These are phyloP conservation scores for Drosophila littoralis DNA, from an alignment of 1,140 invertebrate genomes.

Conservation along the genomic window DNA sequence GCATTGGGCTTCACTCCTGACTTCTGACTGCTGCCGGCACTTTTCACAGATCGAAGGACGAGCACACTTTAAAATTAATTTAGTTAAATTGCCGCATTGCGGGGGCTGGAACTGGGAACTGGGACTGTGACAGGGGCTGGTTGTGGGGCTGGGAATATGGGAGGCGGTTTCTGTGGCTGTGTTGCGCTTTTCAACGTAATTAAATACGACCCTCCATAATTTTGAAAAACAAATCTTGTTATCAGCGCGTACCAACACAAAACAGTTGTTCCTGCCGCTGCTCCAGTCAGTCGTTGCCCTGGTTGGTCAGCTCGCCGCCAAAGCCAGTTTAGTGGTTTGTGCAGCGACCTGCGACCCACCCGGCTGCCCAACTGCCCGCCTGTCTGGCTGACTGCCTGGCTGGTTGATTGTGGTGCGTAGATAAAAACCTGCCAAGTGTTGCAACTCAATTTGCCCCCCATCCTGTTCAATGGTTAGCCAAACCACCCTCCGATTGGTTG, in stretches of 20 bases:
- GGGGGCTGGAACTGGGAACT: slow-evolving; percentile 1
- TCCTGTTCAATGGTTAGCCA: slow-evolving; percentile 14
- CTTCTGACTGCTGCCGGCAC: slow-evolving; percentile 49
- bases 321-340: slow-evolving; percentile 12
- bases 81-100: slow-evolving; percentile 67
- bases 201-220: slow-evolving; percentile 69
- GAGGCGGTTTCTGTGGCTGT: slow-evolving; percentile 25
- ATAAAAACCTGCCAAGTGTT: slow-evolving; percentile 83
- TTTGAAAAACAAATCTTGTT: slow-evolving; percentile 82
- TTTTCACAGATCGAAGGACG: slow-evolving; percentile 57
- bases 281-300: slow-evolving; percentile 2
- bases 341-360: slow-evolving; percentile 4
- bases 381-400: slow-evolving; percentile 4
- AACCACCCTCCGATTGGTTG: slow-evolving; percentile 54
- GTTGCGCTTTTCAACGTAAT: slow-evolving; percentile 77
- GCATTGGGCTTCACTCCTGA: slow-evolving; percentile 57
- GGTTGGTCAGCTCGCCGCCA: slow-evolving; percentile 23
- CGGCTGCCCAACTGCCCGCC: slow-evolving; percentile 4
- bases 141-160: slow-evolving; percentile 14
- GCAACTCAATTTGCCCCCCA: slow-evolving; percentile 73
- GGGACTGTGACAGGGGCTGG: slow-evolving; percentile 15
- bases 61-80: slow-evolving; percentile 80
- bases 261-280: slow-evolving; percentile 49
- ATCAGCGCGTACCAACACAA: slow-evolving; percentile 74
- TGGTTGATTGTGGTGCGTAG: slow-evolving; percentile 77